phyloP scores from a whole-genome alignment of 2,888 invertebrate genomes.

The Trilocha varians region DNA sequence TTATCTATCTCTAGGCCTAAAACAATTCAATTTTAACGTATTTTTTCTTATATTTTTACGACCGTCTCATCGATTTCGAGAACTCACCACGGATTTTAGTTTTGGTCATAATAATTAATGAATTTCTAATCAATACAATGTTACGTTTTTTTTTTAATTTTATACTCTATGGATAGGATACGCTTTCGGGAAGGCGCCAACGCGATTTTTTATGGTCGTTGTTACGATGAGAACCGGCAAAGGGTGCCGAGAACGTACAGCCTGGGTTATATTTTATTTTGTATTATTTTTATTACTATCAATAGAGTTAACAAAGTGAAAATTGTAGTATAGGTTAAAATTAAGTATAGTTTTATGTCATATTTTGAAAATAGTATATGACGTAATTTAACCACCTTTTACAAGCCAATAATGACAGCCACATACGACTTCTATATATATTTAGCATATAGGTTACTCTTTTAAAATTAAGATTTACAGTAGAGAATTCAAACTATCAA shows the following conservation, averaged over 20 bases:
- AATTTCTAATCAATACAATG: conserved; percentile 14
- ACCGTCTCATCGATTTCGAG: conserved; percentile 35
- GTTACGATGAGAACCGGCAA: not conserved
- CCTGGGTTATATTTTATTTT: not conserved
- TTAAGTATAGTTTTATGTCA: no score
- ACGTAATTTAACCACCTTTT: no score
- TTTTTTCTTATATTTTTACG: conserved; percentile 11
- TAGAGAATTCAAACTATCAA: no score
- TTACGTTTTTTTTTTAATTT: not conserved
- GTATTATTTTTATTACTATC: not conserved
- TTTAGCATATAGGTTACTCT: no score
- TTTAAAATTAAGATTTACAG: no score
- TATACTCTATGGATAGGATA: not conserved
- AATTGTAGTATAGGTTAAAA: no score
- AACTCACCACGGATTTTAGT: conserved; percentile 32
- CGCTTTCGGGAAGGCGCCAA: not conserved
- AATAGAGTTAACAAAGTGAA: no score
- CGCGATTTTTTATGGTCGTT: not conserved
- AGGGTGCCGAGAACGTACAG: not conserved
- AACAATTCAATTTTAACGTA: not conserved
- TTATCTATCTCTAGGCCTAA: not conserved
- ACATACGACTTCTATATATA: no score
- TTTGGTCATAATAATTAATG: conserved; percentile 23
- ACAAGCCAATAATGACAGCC: no score
- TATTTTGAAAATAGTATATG: no score